Base-by-base conservation (phyloP, 2,113 vertebrate genomes). In the Myotis lucifugus region DNA sequence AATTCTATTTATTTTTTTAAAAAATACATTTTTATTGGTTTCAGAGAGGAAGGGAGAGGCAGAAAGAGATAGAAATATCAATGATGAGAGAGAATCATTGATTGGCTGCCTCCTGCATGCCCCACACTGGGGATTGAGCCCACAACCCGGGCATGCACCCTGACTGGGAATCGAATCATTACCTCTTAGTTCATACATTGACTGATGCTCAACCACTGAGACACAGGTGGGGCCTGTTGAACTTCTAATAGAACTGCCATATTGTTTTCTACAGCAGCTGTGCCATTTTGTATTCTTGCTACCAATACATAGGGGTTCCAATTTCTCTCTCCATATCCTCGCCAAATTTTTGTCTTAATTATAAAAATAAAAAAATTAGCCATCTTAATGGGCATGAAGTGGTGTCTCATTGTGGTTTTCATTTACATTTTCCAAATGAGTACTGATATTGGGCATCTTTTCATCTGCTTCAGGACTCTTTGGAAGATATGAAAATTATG, bases 361-460 rank as follows among this genome's bases (percentile, higher is more conserved):
- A 78, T 12, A 56, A 42, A 25, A 50, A 12, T 40, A 29, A 17
- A 29, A 76, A 50, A 59, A 56, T 13, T 46, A 73, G 1, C 48
- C 40, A 76, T 50, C 19, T 52, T 37, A 40, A 13, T 85, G 18
- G 18, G 4, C 46, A 13, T 67, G 37, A 90, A 90, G 52, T 32
- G 2, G 19, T 86, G 48, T 46, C 34, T 95, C 19, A 70, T 79
- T 64, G 5, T 84, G 64, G 64, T 88, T 88, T 87, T 73, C 69
- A 88, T 78, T 93, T 70, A 61, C 10, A 9, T 64, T 96, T 96
- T 88, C 76, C 54, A 50, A 86, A 73, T 25, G 27, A 67, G 29
- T 73, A 42, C 42, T 84, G 52, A 91, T 32, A 23, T 61, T 40
- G 52, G 87, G 27, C 10, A 29, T 87, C 13, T n/a, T 66, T 95